These are phyloP conservation scores for Sminthopsis crassicaudata DNA, from an alignment of 2,113 vertebrate species.

Conservation along the genomic window DNA sequence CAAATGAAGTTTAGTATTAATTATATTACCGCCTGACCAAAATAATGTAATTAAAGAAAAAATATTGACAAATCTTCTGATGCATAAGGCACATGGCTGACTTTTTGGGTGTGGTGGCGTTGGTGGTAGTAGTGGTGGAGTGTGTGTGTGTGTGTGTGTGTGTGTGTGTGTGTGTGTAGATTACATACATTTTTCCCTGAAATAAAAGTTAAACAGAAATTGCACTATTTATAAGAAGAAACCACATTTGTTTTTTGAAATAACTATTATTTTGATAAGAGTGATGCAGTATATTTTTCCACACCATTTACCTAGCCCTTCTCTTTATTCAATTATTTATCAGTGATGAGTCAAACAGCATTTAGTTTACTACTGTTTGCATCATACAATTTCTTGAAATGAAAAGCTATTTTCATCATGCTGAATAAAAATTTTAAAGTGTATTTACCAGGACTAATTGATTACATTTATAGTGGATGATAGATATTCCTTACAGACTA, in stretches of 20 bases:
- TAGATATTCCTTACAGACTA: slow-evolving; percentile 63
- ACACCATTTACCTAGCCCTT: slow-evolving; percentile 66
- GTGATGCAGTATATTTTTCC: slow-evolving; percentile 60
- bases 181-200: not conserved
- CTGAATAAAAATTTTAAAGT: slow-evolving; percentile 54
- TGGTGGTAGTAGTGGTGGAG: not conserved
- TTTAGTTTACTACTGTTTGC: slow-evolving; percentile 69
- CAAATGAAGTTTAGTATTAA: slow-evolving; percentile 39
- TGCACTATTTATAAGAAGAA: slow-evolving; percentile 42
- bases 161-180: not conserved
- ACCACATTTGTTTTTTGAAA: slow-evolving; percentile 70
- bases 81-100: not conserved
- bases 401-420: slow-evolving; percentile 62
- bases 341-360: slow-evolving; percentile 66
- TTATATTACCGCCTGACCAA: slow-evolving; percentile 22
- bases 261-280: slow-evolving; percentile 69
- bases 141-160: not conserved
- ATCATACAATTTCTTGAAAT: slow-evolving; percentile 60
- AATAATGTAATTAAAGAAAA: slow-evolving; percentile 54
- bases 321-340: slow-evolving; percentile 77
- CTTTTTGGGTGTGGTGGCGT: not conserved
- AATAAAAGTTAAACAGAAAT: slow-evolving; percentile 50
- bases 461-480: slow-evolving; percentile 50
- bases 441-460: slow-evolving; percentile 54
- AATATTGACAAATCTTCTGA: not conserved